Conservation (phyloP, 2,888 invertebrate genomes). For the Eulithis prunata region DNA sequence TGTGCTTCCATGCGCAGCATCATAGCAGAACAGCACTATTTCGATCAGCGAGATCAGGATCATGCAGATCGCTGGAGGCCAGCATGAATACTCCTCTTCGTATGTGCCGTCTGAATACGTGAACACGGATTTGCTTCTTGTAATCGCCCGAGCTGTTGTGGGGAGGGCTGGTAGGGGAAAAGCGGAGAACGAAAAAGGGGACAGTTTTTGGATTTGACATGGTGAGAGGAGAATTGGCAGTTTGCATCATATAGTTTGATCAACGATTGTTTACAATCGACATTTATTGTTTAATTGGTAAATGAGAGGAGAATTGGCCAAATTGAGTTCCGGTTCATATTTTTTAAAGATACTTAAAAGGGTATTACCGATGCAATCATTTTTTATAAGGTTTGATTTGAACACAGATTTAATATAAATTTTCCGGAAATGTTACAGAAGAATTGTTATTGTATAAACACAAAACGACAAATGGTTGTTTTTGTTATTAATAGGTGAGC, state of each 20-base stretch:
- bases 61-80: slow-evolving; percentile 97
- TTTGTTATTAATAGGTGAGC: slow-evolving; percentile 8
- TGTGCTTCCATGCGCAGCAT: slow-evolving; percentile 75
- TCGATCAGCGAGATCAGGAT: slow-evolving; percentile 94
- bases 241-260: background rate
- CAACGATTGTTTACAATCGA: background rate
- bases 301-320: background rate
- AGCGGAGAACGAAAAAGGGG: slow-evolving; percentile 12
- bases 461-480: background rate
- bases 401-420: background rate
- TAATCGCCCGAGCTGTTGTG: slow-evolving; percentile 42
- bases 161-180: slow-evolving; percentile 27
- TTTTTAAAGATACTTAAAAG: background rate
- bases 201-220: background rate
- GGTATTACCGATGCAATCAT: background rate
- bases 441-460: background rate
- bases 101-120: slow-evolving; percentile 89
- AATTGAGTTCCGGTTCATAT: background rate
- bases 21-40: slow-evolving; percentile 88
- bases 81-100: slow-evolving; percentile 96
- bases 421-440: background rate
- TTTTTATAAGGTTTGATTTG: no score
- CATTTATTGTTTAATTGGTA: background rate
- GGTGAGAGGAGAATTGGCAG: background rate
- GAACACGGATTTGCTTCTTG: slow-evolving; percentile 68